These are phyloP conservation scores for Drosophila ercepeae DNA, from an alignment of 1,140 invertebrate species.

Conservation along the genomic window DNA sequence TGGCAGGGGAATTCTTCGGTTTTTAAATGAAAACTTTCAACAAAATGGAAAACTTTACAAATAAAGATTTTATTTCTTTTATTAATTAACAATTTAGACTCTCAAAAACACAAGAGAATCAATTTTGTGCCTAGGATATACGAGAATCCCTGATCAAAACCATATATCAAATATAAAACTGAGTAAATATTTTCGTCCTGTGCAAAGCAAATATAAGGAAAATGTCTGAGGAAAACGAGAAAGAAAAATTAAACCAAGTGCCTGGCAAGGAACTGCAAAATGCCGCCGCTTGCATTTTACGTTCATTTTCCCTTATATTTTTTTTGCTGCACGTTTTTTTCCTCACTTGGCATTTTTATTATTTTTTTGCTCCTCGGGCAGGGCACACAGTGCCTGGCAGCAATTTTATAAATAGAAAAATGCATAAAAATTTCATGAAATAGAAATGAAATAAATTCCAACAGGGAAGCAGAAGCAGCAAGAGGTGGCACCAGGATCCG, in stretches of 20 bases:
- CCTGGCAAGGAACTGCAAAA: slow-evolving; percentile 50
- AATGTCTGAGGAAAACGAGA: background rate
- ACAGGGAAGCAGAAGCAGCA: slow-evolving; percentile 11
- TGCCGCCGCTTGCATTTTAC: slow-evolving; percentile 73
- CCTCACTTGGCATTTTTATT: slow-evolving; percentile 62
- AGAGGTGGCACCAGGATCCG: background rate
- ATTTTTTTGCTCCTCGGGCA: slow-evolving; percentile 28
- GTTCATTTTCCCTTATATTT: slow-evolving; percentile 46
- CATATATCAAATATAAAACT: background rate
- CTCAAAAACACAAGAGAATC: too few species aligned
- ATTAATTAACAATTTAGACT: too few species aligned
- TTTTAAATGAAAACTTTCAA: slow-evolving; percentile 1
- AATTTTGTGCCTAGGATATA: too few species aligned
- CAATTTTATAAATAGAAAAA: slow-evolving; percentile 63
- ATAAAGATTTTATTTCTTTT: too few species aligned
- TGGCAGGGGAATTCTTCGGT: slow-evolving; percentile 7
- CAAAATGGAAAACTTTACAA: too few species aligned
- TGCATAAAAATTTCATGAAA: slow-evolving; percentile 67
- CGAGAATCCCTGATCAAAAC: too few species aligned
- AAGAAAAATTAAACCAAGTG: slow-evolving; percentile 12
- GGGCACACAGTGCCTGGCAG: slow-evolving; percentile 18
- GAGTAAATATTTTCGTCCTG: background rate
- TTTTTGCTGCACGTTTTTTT: slow-evolving; percentile 22
- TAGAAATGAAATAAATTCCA: slow-evolving; percentile 74
- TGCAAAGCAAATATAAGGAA: slow-evolving; percentile 3